Evolutionary conservation across 2,888 invertebrate genomes (phyloP), one percentile per base, ranked within the genome.

Genomic region (Prenolepis imparis): DNA sequence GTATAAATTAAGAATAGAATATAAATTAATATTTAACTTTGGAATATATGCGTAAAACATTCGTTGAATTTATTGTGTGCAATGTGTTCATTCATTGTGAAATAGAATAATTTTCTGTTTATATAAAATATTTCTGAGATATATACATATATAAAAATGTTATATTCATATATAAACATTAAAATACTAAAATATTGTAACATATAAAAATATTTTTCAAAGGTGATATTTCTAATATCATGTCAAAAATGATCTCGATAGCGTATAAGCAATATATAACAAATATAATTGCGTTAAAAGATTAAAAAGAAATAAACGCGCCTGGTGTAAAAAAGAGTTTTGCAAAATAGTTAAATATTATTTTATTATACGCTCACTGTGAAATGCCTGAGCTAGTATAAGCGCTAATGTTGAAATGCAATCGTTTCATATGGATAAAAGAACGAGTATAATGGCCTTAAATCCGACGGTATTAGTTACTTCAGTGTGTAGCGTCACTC

Each of bases 361-460:
- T 4, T 24, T 3, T 55, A n/a, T 9, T n/a, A 36, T 18, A 61
- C n/a, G 11, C 44, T 6, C 12, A 0, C 28, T 52, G 24, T n/a
- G n/a, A 59, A 24, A 28, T 3, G 1, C 3, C 3, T 52, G 48
- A 52, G 8, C 6, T 39, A 24, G 15, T 32, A n/a, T n/a, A 63
- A 32, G 12, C 24, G 44, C 5, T 28, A 4, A 57, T 63, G 44
- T 74, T 63, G 48, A 44, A 74, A 75, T 64, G 21, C 36, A 64
- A 32, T 9, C 24, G 3, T 63, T 74, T 74, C 15, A 18, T 32
- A 64, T 9, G 63, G 44, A 28, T 74, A 63, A 63, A 52, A 52
- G 15, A 52, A 75, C 39, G 39, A 55, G 67, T 67, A 77, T 77
- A 77, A 77, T 67, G 52, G 67, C 18, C 55, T 24, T 67, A 68